Conservation (phyloP, 1,140 invertebrate species). For the Leptinotarsa defecta region DNA sequence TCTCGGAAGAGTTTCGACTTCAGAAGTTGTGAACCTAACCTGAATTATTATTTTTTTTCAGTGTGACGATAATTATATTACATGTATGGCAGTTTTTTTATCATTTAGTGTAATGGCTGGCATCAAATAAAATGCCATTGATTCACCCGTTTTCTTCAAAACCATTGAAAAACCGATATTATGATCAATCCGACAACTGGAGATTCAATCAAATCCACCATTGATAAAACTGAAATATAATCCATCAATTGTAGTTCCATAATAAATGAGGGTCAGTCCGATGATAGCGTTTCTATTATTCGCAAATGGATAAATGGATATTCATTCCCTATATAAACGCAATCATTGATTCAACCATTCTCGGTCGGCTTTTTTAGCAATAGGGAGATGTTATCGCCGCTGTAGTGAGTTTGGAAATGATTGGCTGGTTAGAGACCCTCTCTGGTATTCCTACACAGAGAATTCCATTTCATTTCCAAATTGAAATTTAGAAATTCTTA, state of each 20-base stretch:
- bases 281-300: conserved; percentile 43
- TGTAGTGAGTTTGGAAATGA: conserved; percentile 40
- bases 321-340: conserved; percentile 47
- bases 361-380: conserved; percentile 36
- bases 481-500: conserved; percentile 45
- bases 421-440: conserved; percentile 41
- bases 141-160: too few species aligned
- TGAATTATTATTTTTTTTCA: too few species aligned
- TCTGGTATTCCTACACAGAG: conserved; percentile 32
- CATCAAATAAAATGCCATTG: too few species aligned
- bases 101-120: too few species aligned
- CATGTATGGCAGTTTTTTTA: too few species aligned
- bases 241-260: conserved; percentile 32
- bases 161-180: too few species aligned
- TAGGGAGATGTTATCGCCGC: conserved; percentile 43
- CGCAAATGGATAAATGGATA: conserved; percentile 39
- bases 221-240: conserved; percentile 20
- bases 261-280: conserved; percentile 35
- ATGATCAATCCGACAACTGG: too few species aligned
- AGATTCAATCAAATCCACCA: too few species aligned
- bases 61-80: too few species aligned
- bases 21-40: too few species aligned
- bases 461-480: conserved; percentile 48
- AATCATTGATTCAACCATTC: conserved; percentile 44
- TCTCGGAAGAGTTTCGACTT: too few species aligned